These are phyloP conservation scores for Bolinopsis microptera DNA, from an alignment of 37 sponge, comb jelly and placozoan species.

Conservation along the genomic window DNA sequence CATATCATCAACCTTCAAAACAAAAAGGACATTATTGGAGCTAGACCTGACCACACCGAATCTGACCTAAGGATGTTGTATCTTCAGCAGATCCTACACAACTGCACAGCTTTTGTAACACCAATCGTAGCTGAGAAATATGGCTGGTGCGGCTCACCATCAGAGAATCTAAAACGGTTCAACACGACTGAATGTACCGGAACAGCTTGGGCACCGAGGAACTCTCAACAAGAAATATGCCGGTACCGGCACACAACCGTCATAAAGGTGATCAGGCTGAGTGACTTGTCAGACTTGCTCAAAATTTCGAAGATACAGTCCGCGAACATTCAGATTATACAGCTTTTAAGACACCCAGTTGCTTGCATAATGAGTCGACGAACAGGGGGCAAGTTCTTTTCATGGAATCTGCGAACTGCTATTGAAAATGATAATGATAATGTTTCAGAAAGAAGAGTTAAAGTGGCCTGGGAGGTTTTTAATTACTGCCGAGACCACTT, in stretches of 20 bases:
- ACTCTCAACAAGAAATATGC: too few relatives aligned
- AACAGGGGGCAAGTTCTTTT: neutral
- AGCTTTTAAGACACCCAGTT: neutral
- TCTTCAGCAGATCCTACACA: constrained; percentile 43
- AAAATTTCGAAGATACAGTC: neutral
- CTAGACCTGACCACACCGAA: neutral
- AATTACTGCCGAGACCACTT: neutral
- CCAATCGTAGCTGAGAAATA: neutral
- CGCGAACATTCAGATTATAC: neutral
- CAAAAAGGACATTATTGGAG: neutral
- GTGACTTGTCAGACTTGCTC: neutral
- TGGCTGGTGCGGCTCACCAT: neutral
- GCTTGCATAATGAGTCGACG: neutral
- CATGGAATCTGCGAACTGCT: neutral
- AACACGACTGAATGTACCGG: neutral
- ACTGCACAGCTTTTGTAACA: neutral
- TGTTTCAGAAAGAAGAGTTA: neutral
- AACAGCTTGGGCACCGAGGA: too few relatives aligned
- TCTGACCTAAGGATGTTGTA: neutral
- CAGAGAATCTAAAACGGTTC: neutral
- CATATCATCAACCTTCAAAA: neutral
- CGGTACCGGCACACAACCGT: neutral
- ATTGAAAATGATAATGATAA: neutral
- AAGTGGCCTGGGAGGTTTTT: neutral
- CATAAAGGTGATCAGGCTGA: neutral